Conservation (phyloP, 2,888 invertebrate species). For the Agrotis exclamationis region DNA sequence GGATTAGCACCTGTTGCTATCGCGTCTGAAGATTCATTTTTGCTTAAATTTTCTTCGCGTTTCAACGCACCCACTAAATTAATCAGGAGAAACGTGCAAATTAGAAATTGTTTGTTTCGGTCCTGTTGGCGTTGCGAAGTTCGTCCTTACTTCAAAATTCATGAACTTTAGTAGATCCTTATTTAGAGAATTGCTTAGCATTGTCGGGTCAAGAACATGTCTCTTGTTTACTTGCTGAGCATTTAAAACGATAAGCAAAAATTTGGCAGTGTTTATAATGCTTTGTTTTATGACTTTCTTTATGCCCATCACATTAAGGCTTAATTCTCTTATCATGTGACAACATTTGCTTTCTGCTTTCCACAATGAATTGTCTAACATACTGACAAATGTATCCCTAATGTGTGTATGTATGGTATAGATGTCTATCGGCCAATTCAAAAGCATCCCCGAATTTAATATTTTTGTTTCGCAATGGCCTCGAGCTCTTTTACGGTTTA, state of each 20-base stretch:
- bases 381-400: no score
- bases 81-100: conserved; percentile 32
- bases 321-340: neutral
- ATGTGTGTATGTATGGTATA: no score
- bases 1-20: conserved; percentile 60
- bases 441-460: no score
- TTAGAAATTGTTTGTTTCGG: conserved; percentile 35
- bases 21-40: conserved; percentile 26
- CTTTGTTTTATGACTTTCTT: neutral
- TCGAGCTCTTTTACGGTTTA: no score
- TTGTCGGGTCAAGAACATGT: conserved; percentile 4
- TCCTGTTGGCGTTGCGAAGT: conserved; percentile 20
- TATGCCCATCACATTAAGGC: neutral
- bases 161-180: conserved; percentile 23
- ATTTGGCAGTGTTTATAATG: neutral
- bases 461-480: no score
- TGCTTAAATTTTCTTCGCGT: conserved; percentile 30
- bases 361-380: no score
- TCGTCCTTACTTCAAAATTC: conserved; percentile 25
- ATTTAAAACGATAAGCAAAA: neutral
- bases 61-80: conserved; percentile 19
- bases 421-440: no score
- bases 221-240: neutral
- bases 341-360: neutral
- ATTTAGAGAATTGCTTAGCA: conserved; percentile 11